Base-by-base conservation (phyloP, 2,113 vertebrate species). In the Antennarius striatus region DNA sequence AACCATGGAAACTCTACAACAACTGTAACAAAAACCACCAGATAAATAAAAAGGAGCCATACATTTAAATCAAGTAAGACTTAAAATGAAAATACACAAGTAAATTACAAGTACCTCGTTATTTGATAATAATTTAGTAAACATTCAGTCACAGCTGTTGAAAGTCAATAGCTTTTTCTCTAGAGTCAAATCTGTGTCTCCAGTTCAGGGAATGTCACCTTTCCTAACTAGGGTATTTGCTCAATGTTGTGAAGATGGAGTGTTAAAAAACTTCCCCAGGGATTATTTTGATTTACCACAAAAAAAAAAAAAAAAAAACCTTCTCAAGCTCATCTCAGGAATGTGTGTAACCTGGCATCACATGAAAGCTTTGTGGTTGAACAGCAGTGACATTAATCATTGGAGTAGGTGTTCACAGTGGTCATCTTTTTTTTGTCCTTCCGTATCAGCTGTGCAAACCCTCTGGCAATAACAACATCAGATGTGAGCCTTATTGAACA, bases 331-430 rank as follows among this genome's bases (percentile, higher is more conserved):
- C 60, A 61, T 83, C 45, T 32, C 62, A 76, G 84, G 78, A 89
- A 86, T 90, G 83, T 71, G 74, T 78, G 71, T 71, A 60, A 71
- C 68, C 83, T 88, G 83, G 79, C 73, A 70, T 57, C 36, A 40
- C 63, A 85, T 86, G 50, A 87, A 82, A 80, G 73, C 71, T 68
- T 59, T 59, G n/a, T 64, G 63, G 54, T 8, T 73, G 64, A 76
- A 73, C 61, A 69, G 63, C 66, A 75, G 68, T 74, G 75, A 76
- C 70, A 83, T 74, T 66, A 78, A 75, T 83, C 63, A 74, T 48
- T 70, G 66, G 22, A 62, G 54, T 70, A 72, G 66, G 52, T 81
- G 77, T 79, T 73, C 56, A 52, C 69, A 55, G 36, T 60, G 68
- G 71, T 85, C 64, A 70, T 82, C 66, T 49, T 6, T 13, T 49